These are phyloP conservation scores for Gambusia yucatana DNA, from an alignment of 2,797 vertebrate species.

Conservation along the genomic window DNA sequence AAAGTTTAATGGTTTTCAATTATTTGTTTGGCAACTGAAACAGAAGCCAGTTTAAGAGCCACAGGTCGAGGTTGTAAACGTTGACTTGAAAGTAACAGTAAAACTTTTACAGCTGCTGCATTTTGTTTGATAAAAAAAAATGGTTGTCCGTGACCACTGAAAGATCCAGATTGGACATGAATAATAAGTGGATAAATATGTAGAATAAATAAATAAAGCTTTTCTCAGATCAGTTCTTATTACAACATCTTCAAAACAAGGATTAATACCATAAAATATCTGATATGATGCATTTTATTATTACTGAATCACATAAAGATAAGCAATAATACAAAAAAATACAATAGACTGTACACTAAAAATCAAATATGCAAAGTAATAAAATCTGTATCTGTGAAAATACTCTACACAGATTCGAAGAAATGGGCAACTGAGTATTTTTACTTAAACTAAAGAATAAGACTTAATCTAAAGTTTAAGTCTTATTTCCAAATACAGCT, in stretches of 20 bases:
- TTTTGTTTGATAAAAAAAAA: not conserved
- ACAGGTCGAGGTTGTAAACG: not conserved
- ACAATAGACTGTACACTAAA: not conserved
- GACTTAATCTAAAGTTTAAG: not conserved
- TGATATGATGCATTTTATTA: not conserved
- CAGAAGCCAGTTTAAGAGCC: not conserved
- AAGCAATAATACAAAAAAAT: not conserved
- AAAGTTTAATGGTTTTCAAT: not conserved
- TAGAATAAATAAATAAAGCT: not conserved
- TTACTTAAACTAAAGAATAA: not conserved
- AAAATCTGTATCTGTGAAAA: not conserved
- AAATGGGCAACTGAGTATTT: not conserved
- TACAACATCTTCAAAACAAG: not conserved
- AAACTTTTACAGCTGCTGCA: not conserved
- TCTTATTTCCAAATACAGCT: not conserved
- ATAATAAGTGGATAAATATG: not conserved
- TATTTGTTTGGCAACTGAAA: not conserved
- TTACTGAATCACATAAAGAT: not conserved
- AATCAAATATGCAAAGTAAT: not conserved
- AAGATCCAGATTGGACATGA: not conserved
- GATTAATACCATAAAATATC: not conserved
- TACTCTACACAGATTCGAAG: not conserved
- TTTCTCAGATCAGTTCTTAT: not conserved
- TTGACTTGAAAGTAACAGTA: not conserved
- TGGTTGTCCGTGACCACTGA: not conserved